phyloP scores from a whole-genome alignment of 2,113 vertebrate genomes.

The Oryzias curvinotus region DNA sequence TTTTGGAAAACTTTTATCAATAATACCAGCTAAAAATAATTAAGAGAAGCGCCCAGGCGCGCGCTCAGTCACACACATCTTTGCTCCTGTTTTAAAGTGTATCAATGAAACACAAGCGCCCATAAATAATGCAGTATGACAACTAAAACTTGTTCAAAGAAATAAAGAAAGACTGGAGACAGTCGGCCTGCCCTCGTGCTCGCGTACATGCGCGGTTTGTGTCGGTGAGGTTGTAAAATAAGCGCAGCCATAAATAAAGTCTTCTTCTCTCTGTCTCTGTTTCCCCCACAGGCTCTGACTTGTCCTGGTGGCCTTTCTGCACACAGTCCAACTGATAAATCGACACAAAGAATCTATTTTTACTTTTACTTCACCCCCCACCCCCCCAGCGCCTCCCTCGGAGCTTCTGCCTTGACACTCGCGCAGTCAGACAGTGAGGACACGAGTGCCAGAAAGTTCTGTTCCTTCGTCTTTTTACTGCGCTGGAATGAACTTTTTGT shows the following conservation, averaged over 20 bases:
- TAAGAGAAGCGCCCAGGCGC: too few species aligned
- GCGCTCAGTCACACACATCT: too few species aligned
- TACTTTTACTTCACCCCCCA: conserved; percentile 48
- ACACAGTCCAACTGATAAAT: conserved; percentile 51
- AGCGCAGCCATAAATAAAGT: conserved; percentile 56
- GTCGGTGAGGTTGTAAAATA: conserved; percentile 55
- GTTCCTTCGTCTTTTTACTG: too few species aligned
- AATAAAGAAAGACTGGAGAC: not conserved
- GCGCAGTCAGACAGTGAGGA: too few species aligned
- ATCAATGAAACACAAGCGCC: not conserved
- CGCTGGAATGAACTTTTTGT: too few species aligned
- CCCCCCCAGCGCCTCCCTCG: conserved; percentile 17
- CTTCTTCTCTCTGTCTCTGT: conserved; percentile 19
- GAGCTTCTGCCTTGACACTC: too few species aligned
- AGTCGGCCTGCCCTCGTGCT: conserved; percentile 4
- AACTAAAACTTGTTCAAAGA: not conserved
- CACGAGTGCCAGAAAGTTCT: too few species aligned
- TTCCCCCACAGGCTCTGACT: conserved; percentile 45
- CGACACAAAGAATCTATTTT: conserved; percentile 69
- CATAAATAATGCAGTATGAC: not conserved
- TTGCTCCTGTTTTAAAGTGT: too few species aligned
- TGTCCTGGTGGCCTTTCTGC: conserved; percentile 39
- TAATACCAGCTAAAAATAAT: too few species aligned
- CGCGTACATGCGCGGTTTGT: conserved; percentile 27
- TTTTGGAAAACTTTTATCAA: too few species aligned